Base-by-base conservation (phyloP, 2,113 vertebrate species). In the Candoia aspera region DNA sequence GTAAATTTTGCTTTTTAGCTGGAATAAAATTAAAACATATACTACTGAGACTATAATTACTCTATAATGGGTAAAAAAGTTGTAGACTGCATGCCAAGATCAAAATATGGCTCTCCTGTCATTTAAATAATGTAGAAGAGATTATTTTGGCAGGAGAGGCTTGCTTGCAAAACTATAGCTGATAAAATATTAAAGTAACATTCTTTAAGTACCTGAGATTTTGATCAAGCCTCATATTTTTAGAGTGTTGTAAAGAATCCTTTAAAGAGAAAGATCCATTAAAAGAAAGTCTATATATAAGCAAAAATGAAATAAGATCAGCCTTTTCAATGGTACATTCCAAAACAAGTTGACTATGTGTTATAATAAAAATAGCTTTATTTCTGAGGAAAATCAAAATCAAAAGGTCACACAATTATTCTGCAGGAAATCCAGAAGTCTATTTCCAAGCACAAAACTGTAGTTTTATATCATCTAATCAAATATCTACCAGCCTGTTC, bases 291-390 rank as follows among this genome's bases (percentile, higher is more conserved):
- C 33, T 49, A 8, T 9, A 33, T 0, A 17, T 37, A 79, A 42
- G 37, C 73, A 79, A 42, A 37, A 79, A 79, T 2, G 6, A 21
- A 79, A 79, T 73, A 33, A 73, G 5, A 37, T 17, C 15, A 57
- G 26, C 24, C 3, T 59, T 26, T 59, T 54, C 12, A 37, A 15
- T 19, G 37, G 2, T 58, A 13, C 49, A 15, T 87, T 73, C 54
- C 64, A 88, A 59, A 59, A 60, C 54, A 85, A 60, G 57, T 1
- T 60, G 42, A 90, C 85, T 60, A 62, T 49, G 42, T 84, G 15
- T 90, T 60, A 21, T 64, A 86, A 68, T 42, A 91, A 91, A 91
- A 86, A 33, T 53, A 85, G 57, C 15, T n/a, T 53, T 85, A n/a
- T 62, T 62, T 62, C 9, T 53, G 17, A 87, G 26, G 59, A 79